phyloP scores from a whole-genome alignment of 2,888 invertebrate genomes.

The Ophioninae sp. region DNA sequence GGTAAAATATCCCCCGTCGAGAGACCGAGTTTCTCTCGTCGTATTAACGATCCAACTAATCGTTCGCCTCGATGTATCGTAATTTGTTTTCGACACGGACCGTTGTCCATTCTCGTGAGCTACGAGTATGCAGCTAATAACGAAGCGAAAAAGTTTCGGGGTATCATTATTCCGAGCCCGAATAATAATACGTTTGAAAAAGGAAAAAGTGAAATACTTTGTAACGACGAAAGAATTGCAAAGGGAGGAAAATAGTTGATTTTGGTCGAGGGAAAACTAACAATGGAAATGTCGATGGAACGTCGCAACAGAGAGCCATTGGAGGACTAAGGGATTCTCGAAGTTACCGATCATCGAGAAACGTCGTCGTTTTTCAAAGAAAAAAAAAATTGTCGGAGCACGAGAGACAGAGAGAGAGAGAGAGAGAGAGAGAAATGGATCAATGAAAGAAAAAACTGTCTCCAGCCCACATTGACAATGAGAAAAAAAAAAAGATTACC shows the following conservation, averaged over 20 bases:
- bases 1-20: constrained; percentile 41
- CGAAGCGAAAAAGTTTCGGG: constrained; percentile 16
- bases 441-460: constrained; percentile 61
- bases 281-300: constrained; percentile 27
- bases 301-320: constrained; percentile 30
- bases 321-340: constrained; percentile 15
- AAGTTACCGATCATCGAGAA: constrained; percentile 12
- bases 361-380: constrained; percentile 31
- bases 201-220: neutral
- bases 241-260: neutral
- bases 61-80: constrained; percentile 72
- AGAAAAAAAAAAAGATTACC: constrained; percentile 67
- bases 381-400: constrained; percentile 10
- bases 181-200: constrained; percentile 5
- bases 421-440: constrained; percentile 22
- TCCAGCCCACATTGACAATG: constrained; percentile 65
- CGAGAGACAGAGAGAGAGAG: constrained; percentile 10
- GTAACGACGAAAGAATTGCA: constrained; percentile 21
- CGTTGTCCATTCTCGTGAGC: constrained; percentile 66
- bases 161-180: neutral
- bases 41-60: constrained; percentile 74
- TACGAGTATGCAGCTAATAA: constrained; percentile 3
- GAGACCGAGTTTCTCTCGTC: constrained; percentile 34
- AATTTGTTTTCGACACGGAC: constrained; percentile 75
- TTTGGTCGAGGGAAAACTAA: neutral